Conservation (phyloP, 1,140 invertebrate genomes). For the Magallana gigas region DNA sequence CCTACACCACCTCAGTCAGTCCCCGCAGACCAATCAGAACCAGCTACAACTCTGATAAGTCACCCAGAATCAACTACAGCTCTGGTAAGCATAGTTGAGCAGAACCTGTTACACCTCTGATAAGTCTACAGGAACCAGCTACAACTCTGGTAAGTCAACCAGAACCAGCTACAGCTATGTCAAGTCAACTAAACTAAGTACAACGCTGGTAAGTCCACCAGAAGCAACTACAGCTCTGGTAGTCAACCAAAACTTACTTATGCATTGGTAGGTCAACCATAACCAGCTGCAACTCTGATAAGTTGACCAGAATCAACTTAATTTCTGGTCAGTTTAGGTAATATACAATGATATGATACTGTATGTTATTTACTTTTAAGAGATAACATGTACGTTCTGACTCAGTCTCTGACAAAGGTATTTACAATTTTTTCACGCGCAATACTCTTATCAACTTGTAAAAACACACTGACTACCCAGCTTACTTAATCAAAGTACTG, state of each 20-base stretch:
- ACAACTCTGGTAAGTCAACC: background rate
- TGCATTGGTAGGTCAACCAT: no score
- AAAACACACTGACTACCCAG: no score
- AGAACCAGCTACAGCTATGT: background rate
- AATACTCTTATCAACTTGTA: no score
- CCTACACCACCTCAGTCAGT: slow-evolving; percentile 90
- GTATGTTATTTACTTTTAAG: no score
- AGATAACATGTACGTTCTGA: no score
- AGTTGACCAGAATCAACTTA: no score
- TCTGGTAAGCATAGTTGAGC: slow-evolving; percentile 84
- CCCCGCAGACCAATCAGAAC: slow-evolving; percentile 95
- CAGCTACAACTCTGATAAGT: slow-evolving; percentile 93
- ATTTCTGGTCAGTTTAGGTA: no score
- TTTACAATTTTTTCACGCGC: no score
- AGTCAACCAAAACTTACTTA: background rate
- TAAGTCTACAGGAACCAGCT: background rate
- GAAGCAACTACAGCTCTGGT: background rate
- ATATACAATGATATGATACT: no score
- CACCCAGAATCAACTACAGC: background rate
- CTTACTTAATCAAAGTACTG: no score
- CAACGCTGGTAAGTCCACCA: background rate
- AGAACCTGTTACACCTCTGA: background rate
- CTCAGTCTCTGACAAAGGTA: no score
- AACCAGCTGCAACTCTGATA: no score
- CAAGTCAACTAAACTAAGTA: background rate